Conservation (phyloP, 2,888 invertebrate species). For the Iphiclides podalirius region DNA sequence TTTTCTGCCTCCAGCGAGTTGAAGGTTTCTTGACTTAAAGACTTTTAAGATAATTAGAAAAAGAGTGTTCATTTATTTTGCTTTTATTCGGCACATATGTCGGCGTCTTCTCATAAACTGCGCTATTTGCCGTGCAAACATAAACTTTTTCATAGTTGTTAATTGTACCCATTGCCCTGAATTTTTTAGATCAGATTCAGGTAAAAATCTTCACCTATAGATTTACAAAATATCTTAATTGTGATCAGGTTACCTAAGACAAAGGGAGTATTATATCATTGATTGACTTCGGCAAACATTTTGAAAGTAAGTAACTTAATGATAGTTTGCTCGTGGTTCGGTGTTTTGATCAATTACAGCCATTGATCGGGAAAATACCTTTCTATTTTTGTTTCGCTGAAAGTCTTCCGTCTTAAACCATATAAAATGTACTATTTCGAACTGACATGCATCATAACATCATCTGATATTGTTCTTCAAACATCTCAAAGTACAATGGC, state of each 20-base stretch:
- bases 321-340: slow-evolving; percentile 14
- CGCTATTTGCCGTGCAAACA: too few relatives aligned
- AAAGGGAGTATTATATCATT: slow-evolving; percentile 7
- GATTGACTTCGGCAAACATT: slow-evolving; percentile 7
- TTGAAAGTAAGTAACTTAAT: slow-evolving; percentile 22
- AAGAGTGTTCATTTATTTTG: too few relatives aligned
- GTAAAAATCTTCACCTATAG: not conserved
- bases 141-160: too few relatives aligned
- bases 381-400: slow-evolving; percentile 44
- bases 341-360: slow-evolving; percentile 31
- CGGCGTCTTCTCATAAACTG: too few relatives aligned
- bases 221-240: slow-evolving; percentile 8
- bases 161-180: too few relatives aligned
- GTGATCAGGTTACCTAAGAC: slow-evolving; percentile 1
- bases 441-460: slow-evolving; percentile 43
- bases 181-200: too few relatives aligned
- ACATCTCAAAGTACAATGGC: slow-evolving; percentile 42
- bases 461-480: slow-evolving; percentile 35
- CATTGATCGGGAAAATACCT: slow-evolving; percentile 49
- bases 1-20: too few relatives aligned
- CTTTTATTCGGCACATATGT: too few relatives aligned
- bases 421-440: slow-evolving; percentile 53
- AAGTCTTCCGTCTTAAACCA: slow-evolving; percentile 56
- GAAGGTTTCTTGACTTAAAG: too few relatives aligned
- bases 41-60: too few relatives aligned